Base-by-base conservation (phyloP, 2,888 invertebrate species). In the Spodoptera picta region DNA sequence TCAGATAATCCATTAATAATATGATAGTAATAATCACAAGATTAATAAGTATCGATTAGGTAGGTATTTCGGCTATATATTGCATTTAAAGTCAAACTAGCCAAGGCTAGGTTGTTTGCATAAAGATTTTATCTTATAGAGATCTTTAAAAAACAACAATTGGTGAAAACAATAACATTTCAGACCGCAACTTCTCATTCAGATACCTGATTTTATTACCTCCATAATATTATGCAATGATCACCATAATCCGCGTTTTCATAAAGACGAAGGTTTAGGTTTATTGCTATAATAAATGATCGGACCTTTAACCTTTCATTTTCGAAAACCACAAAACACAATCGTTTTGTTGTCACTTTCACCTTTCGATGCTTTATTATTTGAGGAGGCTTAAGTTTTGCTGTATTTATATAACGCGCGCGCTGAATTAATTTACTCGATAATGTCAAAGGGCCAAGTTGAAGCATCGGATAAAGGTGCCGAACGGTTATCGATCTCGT, bases 311-410 rank as follows among this genome's bases (percentile, higher is more conserved):
- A 65, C 45, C 58, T 70, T 70, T 70, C 36, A 54, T 57, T 60
- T 46, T 66, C 43, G 47, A 58, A 49, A 70, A 60, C 56, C 57
- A 65, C 65, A 49, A 58, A 62, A 60, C 49, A 65, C 58, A 72
- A 68, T 49, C 6, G 57, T 53, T 76, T 73, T 54, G 46, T 57
- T 67, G 67, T 65, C 57, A 60, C 65, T 73, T 73, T 68, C 63
- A 54, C 62, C 43, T 59, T 67, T 47, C 31, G 60, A 52, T 47
- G 54, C 42, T 65, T 60, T 67, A 60, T 71, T 56, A 46, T 44
- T 55, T 60, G 45, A 58, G 12, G 53, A 69, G 63, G 48, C 55
- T 59, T 56, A 46, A 50, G 50, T 10, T 31, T 49, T 60, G 42
- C 47, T 49, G 3, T 51, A 54, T 65, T 59, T 51, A 65, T 45